Evolutionary conservation across 2,113 vertebrate species (phyloP), one percentile per base, ranked within the genome.

Genomic region (Elephantulus edwardii): DNA sequence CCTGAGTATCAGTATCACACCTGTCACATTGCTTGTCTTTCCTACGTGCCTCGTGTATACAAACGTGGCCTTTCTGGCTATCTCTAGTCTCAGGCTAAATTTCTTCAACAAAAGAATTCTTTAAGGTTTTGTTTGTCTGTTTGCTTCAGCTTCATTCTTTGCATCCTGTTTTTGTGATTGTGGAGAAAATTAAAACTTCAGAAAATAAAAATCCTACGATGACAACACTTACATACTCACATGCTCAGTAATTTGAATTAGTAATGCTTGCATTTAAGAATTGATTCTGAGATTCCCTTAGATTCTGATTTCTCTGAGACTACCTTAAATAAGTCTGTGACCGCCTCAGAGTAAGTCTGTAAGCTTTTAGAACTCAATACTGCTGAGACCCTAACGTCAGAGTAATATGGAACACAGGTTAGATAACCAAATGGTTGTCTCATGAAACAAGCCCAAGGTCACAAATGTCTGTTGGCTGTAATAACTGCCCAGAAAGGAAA

Each of bases 401-500:
- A 85, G 6, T 84, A 94, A 83, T 28, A 35, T 30, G 38, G 11
- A 79, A 82, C 50, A 74, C 40, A 52, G 33, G 48, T 72, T 56
- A 46, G 3, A 0, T 58, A 38, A 40, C 48, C 64, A 44, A 54
- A 6, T 74, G 79, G 89, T 71, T 91, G 5, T 95, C 24, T 83
- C 30, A 48, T 86, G 0, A 56, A 88, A 84, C 82, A 68, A 80
- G 54, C 70, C 64, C n/a, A 88, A 91, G 76, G 35, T 96, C 92
- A 89, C 0, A 0, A 91, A 81, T 83, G 64, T 28, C 60, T 52
- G 95, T 93, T 95, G 56, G 75, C 60, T 35, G 22, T 87, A 78
- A 89, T 76, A 85, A 90, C 78, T 90, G 74, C 79, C 77, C 83
- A 64, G 28, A 79, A 62, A 2, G n/a, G 91, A 56, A 95, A 86